These are phyloP conservation scores for Dione vanillae DNA, from an alignment of 2,888 invertebrate genomes.

Conservation along the genomic window DNA sequence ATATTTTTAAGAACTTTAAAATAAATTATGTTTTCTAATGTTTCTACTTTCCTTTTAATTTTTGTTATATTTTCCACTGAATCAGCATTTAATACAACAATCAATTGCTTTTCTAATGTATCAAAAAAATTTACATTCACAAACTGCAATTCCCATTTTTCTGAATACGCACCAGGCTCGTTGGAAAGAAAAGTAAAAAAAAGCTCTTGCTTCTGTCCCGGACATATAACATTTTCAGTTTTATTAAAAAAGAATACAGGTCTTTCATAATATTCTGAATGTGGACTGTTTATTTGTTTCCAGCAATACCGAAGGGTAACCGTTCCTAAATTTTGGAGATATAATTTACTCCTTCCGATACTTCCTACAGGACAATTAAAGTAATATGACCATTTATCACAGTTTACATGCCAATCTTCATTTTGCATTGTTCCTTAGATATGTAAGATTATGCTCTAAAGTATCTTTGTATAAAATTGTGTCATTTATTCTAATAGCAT, in stretches of 20 bases:
- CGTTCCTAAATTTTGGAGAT: conserved; percentile 80
- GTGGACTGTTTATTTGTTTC: conserved; percentile 67
- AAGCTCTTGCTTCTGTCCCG: conserved; percentile 75
- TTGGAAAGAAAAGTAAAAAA: conserved; percentile 77
- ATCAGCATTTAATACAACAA: conserved; percentile 68
- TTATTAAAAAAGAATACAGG: conserved; percentile 84
- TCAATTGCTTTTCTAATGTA: conserved; percentile 58
- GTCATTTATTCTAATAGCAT: conserved; percentile 71
- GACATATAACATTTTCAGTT: conserved; percentile 79
- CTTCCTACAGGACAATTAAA: conserved; percentile 66
- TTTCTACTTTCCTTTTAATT: conserved; percentile 54
- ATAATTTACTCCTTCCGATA: conserved; percentile 67
- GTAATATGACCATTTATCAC: conserved; percentile 72
- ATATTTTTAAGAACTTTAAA: conserved; percentile 57
- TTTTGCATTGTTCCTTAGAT: conserved; percentile 56
- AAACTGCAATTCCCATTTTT: conserved; percentile 79
- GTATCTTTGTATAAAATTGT: conserved; percentile 63
- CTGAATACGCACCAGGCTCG: conserved; percentile 66
- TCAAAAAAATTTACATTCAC: conserved; percentile 72
- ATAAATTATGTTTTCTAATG: conserved; percentile 59
- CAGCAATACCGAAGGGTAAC: conserved; percentile 77
- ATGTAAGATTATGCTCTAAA: conserved; percentile 53
- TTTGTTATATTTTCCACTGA: conserved; percentile 59
- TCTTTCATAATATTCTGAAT: conserved; percentile 60
- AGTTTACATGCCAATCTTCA: conserved; percentile 60